Percentiles rank a stretch among this genome's conserved stretches.
Conservation (phyloP, 2,888 invertebrate genomes). For the Pedicia rivosa region DNA sequence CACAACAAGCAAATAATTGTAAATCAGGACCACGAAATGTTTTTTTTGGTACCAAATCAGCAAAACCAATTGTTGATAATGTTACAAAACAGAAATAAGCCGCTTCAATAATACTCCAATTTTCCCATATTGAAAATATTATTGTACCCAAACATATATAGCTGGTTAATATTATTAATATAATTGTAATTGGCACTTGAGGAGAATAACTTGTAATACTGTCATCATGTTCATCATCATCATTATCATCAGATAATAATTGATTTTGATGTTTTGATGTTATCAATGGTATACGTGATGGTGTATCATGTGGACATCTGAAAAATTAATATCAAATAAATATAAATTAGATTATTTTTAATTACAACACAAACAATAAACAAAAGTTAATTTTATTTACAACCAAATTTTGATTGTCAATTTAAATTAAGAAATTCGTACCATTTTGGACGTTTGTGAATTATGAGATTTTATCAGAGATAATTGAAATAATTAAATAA, state of each 20-base stretch:
- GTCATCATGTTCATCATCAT: neutral
- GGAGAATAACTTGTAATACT: slow-evolving; percentile 15
- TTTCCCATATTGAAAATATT: slow-evolving; percentile 63
- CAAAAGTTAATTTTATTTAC: too few relatives aligned
- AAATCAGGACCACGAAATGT: slow-evolving; percentile 33
- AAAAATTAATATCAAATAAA: too few relatives aligned
- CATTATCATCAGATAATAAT: slow-evolving; percentile 5
- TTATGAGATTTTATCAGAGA: too few relatives aligned
- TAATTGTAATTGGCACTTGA: slow-evolving; percentile 43
- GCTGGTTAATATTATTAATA: slow-evolving; percentile 47
- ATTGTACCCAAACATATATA: slow-evolving; percentile 65
- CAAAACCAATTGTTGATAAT: slow-evolving; percentile 67
- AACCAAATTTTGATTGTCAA: too few relatives aligned
- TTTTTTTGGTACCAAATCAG: slow-evolving; percentile 48
- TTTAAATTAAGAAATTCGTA: too few relatives aligned
- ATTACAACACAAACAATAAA: too few relatives aligned
- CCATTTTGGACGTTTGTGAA: too few relatives aligned
- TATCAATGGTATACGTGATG: slow-evolving; percentile 59
- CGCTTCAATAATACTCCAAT: slow-evolving; percentile 66
- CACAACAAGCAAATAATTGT: slow-evolving; percentile 63
- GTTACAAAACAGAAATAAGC: slow-evolving; percentile 77
- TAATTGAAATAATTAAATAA: too few relatives aligned
- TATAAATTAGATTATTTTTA: too few relatives aligned
- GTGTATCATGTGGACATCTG: slow-evolving; percentile 54
- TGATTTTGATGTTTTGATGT: slow-evolving; percentile 25